phyloP scores from a whole-genome alignment of 92 coral and sea anemone species.

The Siderastrea radians region DNA sequence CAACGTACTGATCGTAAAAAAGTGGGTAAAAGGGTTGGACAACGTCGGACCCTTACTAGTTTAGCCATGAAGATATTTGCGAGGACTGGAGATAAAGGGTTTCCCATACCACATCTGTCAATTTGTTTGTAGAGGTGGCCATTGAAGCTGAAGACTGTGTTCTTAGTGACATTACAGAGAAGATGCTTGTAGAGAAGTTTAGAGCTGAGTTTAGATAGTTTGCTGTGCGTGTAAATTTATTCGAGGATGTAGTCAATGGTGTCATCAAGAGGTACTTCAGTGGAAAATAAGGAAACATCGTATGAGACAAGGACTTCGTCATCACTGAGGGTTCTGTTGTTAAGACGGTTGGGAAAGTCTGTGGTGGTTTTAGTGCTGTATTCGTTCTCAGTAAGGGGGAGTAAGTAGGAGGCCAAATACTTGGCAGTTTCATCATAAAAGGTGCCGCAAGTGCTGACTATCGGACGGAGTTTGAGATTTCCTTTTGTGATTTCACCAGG shows the following conservation, averaged over 20 bases:
- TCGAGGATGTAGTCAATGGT: not conserved
- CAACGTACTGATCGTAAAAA: too few relatives aligned
- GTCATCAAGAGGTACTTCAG: not conserved
- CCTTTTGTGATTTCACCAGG: constrained; percentile 1
- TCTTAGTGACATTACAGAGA: too few relatives aligned
- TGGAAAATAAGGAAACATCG: constrained; percentile 13
- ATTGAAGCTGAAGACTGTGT: too few relatives aligned
- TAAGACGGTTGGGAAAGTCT: constrained; percentile 27
- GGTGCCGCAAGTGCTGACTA: constrained; percentile 39
- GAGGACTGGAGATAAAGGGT: too few relatives aligned
- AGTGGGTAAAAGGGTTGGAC: too few relatives aligned
- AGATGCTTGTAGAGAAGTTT: too few relatives aligned
- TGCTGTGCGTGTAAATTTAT: not conserved
- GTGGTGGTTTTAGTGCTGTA: constrained; percentile 30
- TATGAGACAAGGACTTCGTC: constrained; percentile 25
- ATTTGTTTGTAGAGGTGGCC: too few relatives aligned
- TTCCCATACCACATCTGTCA: too few relatives aligned
- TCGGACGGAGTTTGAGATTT: constrained; percentile 12
- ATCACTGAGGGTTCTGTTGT: constrained; percentile 29
- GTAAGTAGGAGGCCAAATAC: constrained; percentile 27
- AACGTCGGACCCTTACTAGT: too few relatives aligned
- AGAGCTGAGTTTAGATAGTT: not conserved
- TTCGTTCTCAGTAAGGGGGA: constrained; percentile 48
- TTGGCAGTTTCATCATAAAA: constrained; percentile 59
- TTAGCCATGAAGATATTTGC: too few relatives aligned